phyloP scores from a whole-genome alignment of 2,113 vertebrate genomes.

The Myotis yumanensis region DNA sequence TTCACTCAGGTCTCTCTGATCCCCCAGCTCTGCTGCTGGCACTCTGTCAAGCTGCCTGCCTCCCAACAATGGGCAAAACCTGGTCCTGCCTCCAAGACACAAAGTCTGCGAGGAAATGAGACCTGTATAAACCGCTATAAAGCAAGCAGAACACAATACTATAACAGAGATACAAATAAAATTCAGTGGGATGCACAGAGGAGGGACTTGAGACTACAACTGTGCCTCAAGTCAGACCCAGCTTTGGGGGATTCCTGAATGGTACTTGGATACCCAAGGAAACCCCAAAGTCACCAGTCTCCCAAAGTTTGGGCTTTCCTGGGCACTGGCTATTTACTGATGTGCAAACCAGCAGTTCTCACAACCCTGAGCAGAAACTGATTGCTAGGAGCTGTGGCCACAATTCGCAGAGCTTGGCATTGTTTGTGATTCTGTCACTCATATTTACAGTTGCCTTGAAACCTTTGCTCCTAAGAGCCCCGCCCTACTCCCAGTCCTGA shows the following conservation, averaged over 20 bases:
- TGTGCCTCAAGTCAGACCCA: background rate
- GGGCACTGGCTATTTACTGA: background rate
- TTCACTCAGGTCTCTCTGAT: background rate
- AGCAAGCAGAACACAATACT: background rate
- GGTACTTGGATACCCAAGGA: background rate
- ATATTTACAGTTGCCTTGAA: background rate
- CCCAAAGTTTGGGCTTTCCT: background rate
- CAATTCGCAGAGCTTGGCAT: background rate
- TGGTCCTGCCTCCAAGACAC: background rate
- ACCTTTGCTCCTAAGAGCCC: background rate
- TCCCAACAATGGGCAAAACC: background rate
- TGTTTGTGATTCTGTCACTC: constrained; percentile 1
- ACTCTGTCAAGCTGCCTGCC: background rate
- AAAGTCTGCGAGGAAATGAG: background rate
- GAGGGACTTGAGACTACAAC: background rate
- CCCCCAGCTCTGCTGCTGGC: background rate
- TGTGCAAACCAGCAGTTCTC: background rate
- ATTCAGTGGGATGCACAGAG: background rate
- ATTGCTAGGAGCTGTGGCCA: background rate
- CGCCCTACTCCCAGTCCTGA: background rate
- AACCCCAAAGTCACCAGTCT: background rate
- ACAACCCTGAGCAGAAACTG: background rate
- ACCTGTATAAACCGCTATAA: background rate
- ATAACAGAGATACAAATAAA: background rate
- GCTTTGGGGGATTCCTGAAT: background rate